phyloP scores from a whole-genome alignment of 2,888 invertebrate species.

The Scotopteryx bipunctaria region DNA sequence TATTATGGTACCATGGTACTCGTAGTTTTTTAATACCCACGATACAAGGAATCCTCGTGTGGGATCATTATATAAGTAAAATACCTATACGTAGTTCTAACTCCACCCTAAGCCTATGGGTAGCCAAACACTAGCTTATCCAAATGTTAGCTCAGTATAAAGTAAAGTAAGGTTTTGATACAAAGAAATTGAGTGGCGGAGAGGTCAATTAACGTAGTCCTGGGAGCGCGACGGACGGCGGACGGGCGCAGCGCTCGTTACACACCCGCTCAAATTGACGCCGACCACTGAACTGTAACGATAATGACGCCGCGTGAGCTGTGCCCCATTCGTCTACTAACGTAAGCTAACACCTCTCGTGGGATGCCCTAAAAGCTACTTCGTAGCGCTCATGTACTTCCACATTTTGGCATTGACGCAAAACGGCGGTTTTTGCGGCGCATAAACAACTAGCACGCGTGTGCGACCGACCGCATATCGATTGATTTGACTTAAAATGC shows the following conservation, averaged over 20 bases:
- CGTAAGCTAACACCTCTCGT: conserved; percentile 72
- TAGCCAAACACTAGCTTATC: too few relatives aligned
- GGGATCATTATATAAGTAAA: too few relatives aligned
- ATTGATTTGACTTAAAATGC: conserved; percentile 79
- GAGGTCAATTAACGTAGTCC: conserved; percentile 67
- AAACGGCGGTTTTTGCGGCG: conserved; percentile 76
- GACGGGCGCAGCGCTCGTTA: conserved; percentile 66
- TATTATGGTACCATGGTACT: too few relatives aligned
- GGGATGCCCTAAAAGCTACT: conserved; percentile 74
- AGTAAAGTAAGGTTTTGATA: conserved; percentile 47
- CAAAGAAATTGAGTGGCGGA: conserved; percentile 59
- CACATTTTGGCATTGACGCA: conserved; percentile 75
- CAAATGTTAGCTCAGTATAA: too few relatives aligned
- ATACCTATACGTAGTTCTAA: too few relatives aligned
- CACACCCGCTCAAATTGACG: conserved; percentile 69
- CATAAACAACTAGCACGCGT: conserved; percentile 79
- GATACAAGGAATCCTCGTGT: too few relatives aligned
- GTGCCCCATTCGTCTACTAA: conserved; percentile 65
- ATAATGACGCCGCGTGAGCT: conserved; percentile 71
- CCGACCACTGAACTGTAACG: conserved; percentile 71
- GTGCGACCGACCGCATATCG: conserved; percentile 72
- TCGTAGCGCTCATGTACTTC: conserved; percentile 58
- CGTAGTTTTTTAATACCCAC: too few relatives aligned
- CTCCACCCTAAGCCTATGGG: too few relatives aligned
- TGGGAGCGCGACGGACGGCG: conserved; percentile 60